Conservation (phyloP, 1,140 invertebrate genomes). For the Olivierus martensii region DNA sequence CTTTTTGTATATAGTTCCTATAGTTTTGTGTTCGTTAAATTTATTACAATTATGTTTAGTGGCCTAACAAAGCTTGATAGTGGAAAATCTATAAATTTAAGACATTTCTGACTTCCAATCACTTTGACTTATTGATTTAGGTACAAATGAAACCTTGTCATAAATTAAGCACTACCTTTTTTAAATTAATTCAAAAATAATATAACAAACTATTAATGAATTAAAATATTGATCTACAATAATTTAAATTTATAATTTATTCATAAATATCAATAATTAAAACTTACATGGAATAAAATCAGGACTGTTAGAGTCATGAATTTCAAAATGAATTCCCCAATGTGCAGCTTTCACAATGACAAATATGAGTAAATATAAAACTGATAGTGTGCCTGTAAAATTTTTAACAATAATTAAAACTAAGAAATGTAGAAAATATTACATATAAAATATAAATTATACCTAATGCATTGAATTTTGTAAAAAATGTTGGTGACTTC, state of each 20-base stretch:
- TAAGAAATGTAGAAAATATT: background rate
- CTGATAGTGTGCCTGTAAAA: constrained; percentile 59
- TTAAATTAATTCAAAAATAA: too few species aligned
- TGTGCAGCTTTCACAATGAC: constrained; percentile 52
- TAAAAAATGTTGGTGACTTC: constrained; percentile 77
- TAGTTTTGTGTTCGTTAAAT: too few species aligned
- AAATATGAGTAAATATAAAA: constrained; percentile 62
- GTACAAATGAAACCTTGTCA: too few species aligned
- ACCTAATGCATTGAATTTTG: constrained; percentile 86
- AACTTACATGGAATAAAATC: constrained; percentile 29
- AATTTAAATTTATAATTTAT: background rate
- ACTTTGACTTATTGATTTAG: too few species aligned
- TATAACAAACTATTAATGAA: background rate
- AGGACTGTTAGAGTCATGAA: constrained; percentile 32
- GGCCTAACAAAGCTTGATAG: too few species aligned
- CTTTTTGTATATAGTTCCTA: too few species aligned
- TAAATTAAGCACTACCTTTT: too few species aligned
- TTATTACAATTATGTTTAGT: too few species aligned
- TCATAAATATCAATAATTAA: background rate
- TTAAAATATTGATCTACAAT: too few species aligned
- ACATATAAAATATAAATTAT: constrained; percentile 23
- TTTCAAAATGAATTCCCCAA: constrained; percentile 62
- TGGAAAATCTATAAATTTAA: too few species aligned
- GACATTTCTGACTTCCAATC: too few species aligned
- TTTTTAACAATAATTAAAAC: constrained; percentile 17